Evolutionary conservation across 1,140 invertebrate species (phyloP), one percentile per base, ranked within the genome.

Genomic region (Drosophila tani): DNA sequence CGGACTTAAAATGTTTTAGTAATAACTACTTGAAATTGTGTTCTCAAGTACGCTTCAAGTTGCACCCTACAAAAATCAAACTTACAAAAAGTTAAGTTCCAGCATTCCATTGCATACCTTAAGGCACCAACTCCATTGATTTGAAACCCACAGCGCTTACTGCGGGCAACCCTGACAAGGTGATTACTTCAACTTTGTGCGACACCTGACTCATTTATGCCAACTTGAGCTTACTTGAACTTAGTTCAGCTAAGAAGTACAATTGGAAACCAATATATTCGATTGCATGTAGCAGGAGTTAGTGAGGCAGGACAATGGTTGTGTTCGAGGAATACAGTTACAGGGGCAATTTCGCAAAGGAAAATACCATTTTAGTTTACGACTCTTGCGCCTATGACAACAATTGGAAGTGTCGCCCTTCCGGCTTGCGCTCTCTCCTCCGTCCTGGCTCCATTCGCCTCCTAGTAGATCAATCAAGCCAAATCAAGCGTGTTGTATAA

Each of bases 401-500:
- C 74, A 65, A 75, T 75, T 46, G 40, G 14, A 57, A 51, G 40
- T 43, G 38, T 38, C 29, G 47, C 7, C 29, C 51, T 0, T 6
- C 40, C 32, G 8, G 29, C 41, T n/a, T 11, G 5, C 3, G 5
- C 49, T n/a, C 14, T 27, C 24, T 51, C 24, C 15, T 43, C 8
- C 24, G 40, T 41, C 51, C 43, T 51, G 35, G 35, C 24, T 32
- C 49, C 47, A 17, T 15, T 40, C 19, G 45, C 11, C 50, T 67
- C 60, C 51, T 45, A 14, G 55, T 45, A 62, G 75, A 77, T 77
- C 75, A 77, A 77, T 77, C 75, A 77, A 77, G 75, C 74, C 55
- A 77, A 77, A 77, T 77, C 75, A 77, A 77, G 75, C 74, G 50
- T 77, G 75, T 77, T 77, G 74, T 77, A 59, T 77, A 77, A 77